phyloP scores from a whole-genome alignment of 2,797 vertebrate genomes.

The Phalanger gymnotis region DNA sequence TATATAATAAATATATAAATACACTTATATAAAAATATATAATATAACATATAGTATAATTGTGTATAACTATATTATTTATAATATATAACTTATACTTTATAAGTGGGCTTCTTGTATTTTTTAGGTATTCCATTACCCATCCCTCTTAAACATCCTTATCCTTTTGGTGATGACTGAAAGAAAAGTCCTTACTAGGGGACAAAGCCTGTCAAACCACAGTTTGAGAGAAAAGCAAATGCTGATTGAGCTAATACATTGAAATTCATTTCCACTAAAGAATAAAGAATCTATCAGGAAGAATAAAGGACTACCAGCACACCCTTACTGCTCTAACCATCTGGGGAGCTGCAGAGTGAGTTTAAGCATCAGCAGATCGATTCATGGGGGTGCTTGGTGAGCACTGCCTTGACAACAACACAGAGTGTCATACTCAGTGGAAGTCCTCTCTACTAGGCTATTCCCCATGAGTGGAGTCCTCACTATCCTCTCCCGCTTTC shows the following conservation, averaged over 20 bases:
- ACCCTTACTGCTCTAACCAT: not conserved
- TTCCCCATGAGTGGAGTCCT: not conserved
- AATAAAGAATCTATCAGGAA: not conserved
- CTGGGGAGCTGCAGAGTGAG: not conserved
- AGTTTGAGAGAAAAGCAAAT: not conserved
- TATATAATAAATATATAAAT: too few relatives aligned
- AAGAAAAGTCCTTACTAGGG: slow-evolving; percentile 10
- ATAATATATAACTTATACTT: too few relatives aligned
- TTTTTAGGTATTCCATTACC: not conserved
- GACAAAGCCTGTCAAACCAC: slow-evolving; percentile 7
- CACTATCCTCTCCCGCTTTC: not conserved
- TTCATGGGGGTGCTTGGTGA: not conserved
- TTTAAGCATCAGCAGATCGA: not conserved
- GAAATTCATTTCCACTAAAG: slow-evolving; percentile 17
- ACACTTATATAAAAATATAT: too few relatives aligned
- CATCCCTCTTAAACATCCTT: not conserved
- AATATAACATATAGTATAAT: too few relatives aligned
- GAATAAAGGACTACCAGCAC: slow-evolving; percentile 5
- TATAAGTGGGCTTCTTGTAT: not conserved
- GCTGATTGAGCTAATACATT: not conserved
- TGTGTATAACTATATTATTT: too few relatives aligned
- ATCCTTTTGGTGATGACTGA: not conserved
- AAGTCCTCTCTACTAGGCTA: not conserved
- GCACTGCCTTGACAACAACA: not conserved
- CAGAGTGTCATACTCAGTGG: not conserved